Conservation (phyloP, 2,113 vertebrate species). For the Arizona elegans region DNA sequence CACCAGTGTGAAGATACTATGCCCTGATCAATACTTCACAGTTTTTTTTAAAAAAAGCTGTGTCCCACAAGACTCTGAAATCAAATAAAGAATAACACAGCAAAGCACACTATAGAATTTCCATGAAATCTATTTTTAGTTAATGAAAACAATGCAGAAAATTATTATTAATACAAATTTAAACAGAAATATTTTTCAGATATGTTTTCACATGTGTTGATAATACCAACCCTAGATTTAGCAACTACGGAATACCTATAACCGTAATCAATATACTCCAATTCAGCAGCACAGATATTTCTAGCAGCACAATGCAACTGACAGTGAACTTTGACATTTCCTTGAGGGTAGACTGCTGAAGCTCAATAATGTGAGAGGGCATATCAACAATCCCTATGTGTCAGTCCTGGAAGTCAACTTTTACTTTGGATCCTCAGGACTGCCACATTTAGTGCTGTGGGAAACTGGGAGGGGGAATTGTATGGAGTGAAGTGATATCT, state of each 20-base stretch:
- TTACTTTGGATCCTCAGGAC: too few species aligned
- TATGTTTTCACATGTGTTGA: background rate
- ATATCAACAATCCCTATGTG: background rate
- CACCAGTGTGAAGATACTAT: conserved; percentile 7
- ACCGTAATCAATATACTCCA: background rate
- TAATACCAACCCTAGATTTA: background rate
- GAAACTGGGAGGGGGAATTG: too few species aligned
- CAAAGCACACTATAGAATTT: background rate
- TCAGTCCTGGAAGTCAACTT: too few species aligned
- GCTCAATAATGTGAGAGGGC: background rate
- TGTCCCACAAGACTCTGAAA: background rate
- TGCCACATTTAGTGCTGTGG: too few species aligned
- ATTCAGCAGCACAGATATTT: background rate
- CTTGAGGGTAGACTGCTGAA: background rate
- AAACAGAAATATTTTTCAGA: background rate
- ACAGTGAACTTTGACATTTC: background rate
- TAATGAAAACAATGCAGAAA: rapidly evolving
- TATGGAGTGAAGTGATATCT: too few species aligned
- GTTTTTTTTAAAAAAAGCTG: background rate
- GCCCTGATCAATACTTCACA: background rate
- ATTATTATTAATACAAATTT: background rate
- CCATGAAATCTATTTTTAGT: background rate
- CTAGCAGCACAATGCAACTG: background rate
- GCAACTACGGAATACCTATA: background rate
- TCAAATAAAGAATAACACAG: background rate